Evolutionary conservation across 2,113 vertebrate genomes (phyloP), one percentile per base, ranked within the genome.

Genomic region (Theristicus caerulescens): DNA sequence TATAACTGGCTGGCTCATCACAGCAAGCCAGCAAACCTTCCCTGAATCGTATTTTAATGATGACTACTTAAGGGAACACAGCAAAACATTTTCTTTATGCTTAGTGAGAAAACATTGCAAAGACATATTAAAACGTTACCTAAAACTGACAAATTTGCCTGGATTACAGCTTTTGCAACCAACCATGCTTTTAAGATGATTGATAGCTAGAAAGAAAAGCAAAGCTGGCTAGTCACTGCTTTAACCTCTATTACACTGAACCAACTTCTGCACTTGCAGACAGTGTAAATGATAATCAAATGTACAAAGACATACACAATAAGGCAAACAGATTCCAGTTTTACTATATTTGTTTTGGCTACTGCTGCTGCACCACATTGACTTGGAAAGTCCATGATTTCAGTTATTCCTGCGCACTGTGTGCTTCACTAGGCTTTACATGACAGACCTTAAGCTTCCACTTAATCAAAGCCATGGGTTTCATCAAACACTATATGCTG

Each of bases 401-500:
- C 59, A 90, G 67, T 59, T 34, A 79, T 42, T 96, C 54, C 67
- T 36, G 26, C 24, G 64, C 11, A 71, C 42, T 14, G 5, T 36
- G 24, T 84, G n/a, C 24, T 3, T 88, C 59, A 67, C 38, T 74
- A 42, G 29, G 27, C 46, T 82, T 76, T 86, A 91, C 9, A 1
- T 49, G 69, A 78, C 46, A 84, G 46, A 94, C 59, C 76, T 81
- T 90, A 96, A 90, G 61, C 79, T 95, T 93, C 26, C 27, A 64
- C 25, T 96, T 95, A 96, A 97, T 90, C 51, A 89, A 76, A 85
- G 78, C 54, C 86, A 95, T 2, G 16, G 16, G 34, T 78, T 96
- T 93, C 76, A 91, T 71, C 61, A 94, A 70, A 62, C 0, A 6
- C 31, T 92, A 25, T 36, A 55, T 58, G 27, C 38, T 74, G 20